These are phyloP conservation scores for Hyperoodon ampullatus DNA, from an alignment of 2,113 vertebrate genomes.

Conservation along the genomic window DNA sequence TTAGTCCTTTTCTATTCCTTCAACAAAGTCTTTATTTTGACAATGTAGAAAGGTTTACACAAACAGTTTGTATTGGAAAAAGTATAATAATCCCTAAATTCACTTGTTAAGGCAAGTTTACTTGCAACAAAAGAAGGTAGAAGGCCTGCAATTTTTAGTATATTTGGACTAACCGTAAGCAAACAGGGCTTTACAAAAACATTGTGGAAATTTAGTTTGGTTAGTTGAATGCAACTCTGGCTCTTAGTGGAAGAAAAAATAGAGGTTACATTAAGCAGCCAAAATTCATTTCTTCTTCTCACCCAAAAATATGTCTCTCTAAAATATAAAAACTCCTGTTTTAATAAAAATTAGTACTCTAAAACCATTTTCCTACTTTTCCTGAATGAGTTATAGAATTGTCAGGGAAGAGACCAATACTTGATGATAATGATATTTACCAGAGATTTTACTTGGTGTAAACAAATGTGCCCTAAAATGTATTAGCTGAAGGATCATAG, in stretches of 20 bases:
- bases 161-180: neutral
- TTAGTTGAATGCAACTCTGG: neutral
- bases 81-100: slow-evolving; percentile 55
- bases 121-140: neutral
- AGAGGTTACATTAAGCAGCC: neutral
- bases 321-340: neutral
- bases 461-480: neutral
- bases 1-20: slow-evolving; percentile 65
- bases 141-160: neutral
- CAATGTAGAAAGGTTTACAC: slow-evolving; percentile 58
- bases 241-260: neutral
- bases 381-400: neutral
- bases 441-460: neutral
- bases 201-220: neutral
- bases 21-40: slow-evolving; percentile 71
- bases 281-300: neutral
- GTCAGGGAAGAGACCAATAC: neutral
- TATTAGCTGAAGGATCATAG: neutral
- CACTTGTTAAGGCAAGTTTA: slow-evolving; percentile 50
- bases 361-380: neutral
- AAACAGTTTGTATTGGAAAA: slow-evolving; percentile 59
- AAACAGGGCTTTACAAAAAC: slow-evolving; percentile 9
- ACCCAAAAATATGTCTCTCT: neutral
- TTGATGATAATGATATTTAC: neutral
- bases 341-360: neutral